phyloP scores from a whole-genome alignment of 1,140 invertebrate genomes.

The Pygmarrhopalites habei region DNA sequence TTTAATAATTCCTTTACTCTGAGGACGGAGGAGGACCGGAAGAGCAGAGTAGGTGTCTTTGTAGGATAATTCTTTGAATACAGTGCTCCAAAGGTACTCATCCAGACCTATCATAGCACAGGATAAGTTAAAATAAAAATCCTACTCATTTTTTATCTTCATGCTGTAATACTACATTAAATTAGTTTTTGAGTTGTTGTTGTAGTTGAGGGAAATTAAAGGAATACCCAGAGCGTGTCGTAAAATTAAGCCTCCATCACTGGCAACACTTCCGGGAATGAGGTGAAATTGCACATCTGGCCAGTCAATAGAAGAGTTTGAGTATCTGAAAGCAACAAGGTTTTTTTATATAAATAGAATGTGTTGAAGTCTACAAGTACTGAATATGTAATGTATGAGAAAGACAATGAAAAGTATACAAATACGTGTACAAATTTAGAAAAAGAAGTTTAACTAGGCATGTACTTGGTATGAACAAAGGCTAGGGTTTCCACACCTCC shows the following conservation, averaged over 20 bases:
- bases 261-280: conserved; percentile 69
- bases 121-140: too few species aligned
- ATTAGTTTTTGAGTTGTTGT: too few species aligned
- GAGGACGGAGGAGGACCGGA: conserved; percentile 69
- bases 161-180: too few species aligned
- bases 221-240: conserved; percentile 57
- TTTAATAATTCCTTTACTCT: conserved; percentile 72
- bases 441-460: too few species aligned
- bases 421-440: too few species aligned
- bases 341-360: too few species aligned
- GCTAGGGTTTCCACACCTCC: conserved; percentile 84
- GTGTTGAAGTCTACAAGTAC: too few species aligned
- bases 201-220: too few species aligned
- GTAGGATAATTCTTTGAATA: conserved; percentile 70
- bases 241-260: conserved; percentile 67
- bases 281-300: conserved; percentile 84
- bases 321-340: too few species aligned
- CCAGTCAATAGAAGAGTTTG: conserved; percentile 61
- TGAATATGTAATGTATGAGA: too few species aligned
- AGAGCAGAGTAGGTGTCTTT: conserved; percentile 77
- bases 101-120: conserved; percentile 59
- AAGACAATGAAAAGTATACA: too few species aligned
- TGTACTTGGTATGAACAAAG: conserved; percentile 81
- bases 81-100: conserved; percentile 72
- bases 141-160: too few species aligned